Evolutionary conservation across 2,888 invertebrate genomes (phyloP).

Genomic region (Poecilus cupreus): DNA sequence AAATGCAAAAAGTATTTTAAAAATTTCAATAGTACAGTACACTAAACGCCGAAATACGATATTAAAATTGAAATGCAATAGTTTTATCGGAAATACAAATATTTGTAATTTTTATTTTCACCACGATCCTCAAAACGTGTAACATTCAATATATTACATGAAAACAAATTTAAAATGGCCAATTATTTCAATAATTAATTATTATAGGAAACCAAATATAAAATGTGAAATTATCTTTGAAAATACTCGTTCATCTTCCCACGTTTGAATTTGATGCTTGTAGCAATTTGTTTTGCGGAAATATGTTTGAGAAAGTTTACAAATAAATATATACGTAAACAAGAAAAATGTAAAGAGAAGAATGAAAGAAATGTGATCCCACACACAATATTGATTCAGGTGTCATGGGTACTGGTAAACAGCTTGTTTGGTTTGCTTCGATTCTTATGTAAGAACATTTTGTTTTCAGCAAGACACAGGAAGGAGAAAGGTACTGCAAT

Average conservation of each 20-base stretch:
- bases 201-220: not conserved
- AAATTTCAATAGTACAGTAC: not conserved
- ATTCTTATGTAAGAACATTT: not conserved
- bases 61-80: too few species aligned
- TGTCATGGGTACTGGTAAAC: conserved; percentile 27
- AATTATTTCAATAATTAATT: too few species aligned
- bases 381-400: conserved; percentile 44
- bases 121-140: too few species aligned
- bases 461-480: not conserved
- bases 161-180: too few species aligned
- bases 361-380: conserved; percentile 31
- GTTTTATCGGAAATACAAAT: too few species aligned
- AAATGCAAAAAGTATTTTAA: not conserved
- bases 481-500: too few species aligned
- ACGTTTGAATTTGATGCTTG: not conserved
- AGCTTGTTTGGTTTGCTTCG: not conserved
- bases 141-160: too few species aligned
- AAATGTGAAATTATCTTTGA: not conserved
- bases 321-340: conserved; percentile 44
- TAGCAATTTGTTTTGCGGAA: conserved; percentile 36
- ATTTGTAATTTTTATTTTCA: too few species aligned
- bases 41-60: not conserved
- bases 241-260: too few species aligned
- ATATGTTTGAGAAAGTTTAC: conserved; percentile 38
- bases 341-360: conserved; percentile 32